Evolutionary conservation across 2,113 vertebrate species (phyloP), one percentile per base, ranked within the genome.

Genomic region (Ardeotis arabs): DNA sequence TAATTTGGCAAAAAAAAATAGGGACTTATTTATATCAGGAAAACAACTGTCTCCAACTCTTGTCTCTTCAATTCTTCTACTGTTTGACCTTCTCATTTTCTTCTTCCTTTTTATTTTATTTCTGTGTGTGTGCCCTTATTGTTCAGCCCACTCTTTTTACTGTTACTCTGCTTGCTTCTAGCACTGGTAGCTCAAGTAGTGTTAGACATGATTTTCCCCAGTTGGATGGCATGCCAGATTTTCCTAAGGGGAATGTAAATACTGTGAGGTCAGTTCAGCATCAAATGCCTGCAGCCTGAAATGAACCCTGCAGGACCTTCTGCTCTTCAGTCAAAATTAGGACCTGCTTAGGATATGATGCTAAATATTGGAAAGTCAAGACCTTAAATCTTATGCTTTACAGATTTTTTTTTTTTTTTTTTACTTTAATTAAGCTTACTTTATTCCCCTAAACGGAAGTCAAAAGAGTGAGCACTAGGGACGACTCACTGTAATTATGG

Each of bases 171-270:
- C 76, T 92, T 93, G 94, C 95, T 96, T 82, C 80, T 50, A 72
- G 88, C 80, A 7, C 76, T 94, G 62, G 64, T 78, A 94, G 90
- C 83, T 95, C 66, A 60, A 87, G 79, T 6, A 90, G 47, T 68
- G 64, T 92, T 78, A 76, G 83, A 55, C 35, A 11, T 79, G 88
- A 84, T 93, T 90, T 84, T 96, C 56, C 92, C n/a, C 52, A 58
- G 64, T 76, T 89, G 80, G 80, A 90, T 83, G 95, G 83, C 72
- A 89, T 91, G 90, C 86, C 92, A 84, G 2, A 52, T 90, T 96
- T 90, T 95, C 90, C 83, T 78, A 7, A 90, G 90, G 88, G 88
- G 56, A 93, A 95, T 95, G 94, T 81, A 95, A 96, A 95, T 96
- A 92, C 66, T 94, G 83, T 6, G 86, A 93, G 95, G 90, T 96